Base-by-base conservation (phyloP, 1,140 invertebrate species). In the Venustaconcha ellipsiformis region DNA sequence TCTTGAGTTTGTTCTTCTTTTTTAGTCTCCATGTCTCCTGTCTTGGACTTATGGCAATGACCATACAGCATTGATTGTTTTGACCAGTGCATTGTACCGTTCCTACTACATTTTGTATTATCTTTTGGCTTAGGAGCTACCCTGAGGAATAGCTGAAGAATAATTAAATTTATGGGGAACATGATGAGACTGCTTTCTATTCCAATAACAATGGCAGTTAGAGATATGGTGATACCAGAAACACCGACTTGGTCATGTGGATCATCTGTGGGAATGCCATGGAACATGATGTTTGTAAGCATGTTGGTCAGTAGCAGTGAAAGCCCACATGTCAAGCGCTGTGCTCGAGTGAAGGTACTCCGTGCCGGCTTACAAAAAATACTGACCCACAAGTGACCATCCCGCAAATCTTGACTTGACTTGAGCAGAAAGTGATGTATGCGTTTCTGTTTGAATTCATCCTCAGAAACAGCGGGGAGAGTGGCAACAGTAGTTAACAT, bases 241-340 rank as follows among this genome's bases (percentile, higher is more conserved):
- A 66, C 58, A 17, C 48, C 59, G 2, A 80, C 63, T 63, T 84
- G 82, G 20, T 83, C 79, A 17, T 60, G 70, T 1, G 82, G 81
- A 59, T 83, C 77, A 57, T 82, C 80, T n/a, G 82, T 80, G 0
- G 82, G 82, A 14, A 86, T 69, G 13, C 84, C 86, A 65, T 87
- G 86, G 67, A 88, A 89, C 83, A 88, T 83, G 14, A 89, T 80
- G 65, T 82, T 88, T 3, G 83, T 74, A 62, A 88, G 65, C 86
- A 88, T 87, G 13, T 80, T 83, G 18, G 79, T 78, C 14, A 87
- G 59, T 5, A 89, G 78, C 0, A 89, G 63, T 20, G 76, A 82
- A n/a, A 89, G 73, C 8, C 81, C 80, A 75, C 86, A 88, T 15
- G 86, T 84, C n/a, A 88, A 64, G 17, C 88, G 70, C 68, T 89